These are phyloP conservation scores for Sardina pilchardus DNA, from an alignment of 2,113 vertebrate genomes.

Conservation along the genomic window DNA sequence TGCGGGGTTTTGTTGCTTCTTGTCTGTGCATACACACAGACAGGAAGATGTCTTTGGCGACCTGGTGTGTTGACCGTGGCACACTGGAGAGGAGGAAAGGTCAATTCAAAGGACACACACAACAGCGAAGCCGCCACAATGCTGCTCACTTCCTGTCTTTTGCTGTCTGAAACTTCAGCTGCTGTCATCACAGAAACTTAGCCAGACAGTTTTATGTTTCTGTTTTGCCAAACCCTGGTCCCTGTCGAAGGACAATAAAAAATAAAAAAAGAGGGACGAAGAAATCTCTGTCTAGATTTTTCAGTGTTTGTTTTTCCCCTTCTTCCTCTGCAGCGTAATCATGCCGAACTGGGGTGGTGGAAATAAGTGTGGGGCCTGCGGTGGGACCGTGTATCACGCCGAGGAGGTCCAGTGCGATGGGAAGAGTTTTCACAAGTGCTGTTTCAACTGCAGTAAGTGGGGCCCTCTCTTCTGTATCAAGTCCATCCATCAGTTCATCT, in stretches of 20 bases:
- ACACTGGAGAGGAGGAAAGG: neutral
- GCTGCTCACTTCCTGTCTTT: neutral
- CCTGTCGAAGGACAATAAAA: neutral
- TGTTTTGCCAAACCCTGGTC: neutral
- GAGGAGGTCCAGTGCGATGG: constrained; percentile 96
- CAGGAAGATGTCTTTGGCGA: neutral
- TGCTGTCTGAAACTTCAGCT: neutral
- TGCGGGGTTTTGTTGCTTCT: neutral
- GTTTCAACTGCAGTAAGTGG: constrained; percentile 94
- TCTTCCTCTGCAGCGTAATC: constrained; percentile 47
- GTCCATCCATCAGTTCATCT: neutral
- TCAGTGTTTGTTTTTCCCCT: neutral
- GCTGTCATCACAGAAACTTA: neutral
- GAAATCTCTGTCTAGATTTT: neutral
- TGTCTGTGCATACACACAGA: neutral
- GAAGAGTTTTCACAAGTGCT: constrained; percentile 89
- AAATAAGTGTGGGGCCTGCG: constrained; percentile 85
- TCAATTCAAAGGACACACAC: neutral
- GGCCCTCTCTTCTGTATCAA: neutral
- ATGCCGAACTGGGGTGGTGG: constrained; percentile 97
- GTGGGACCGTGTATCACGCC: constrained; percentile 85
- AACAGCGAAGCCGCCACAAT: neutral
- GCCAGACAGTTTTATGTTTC: neutral
- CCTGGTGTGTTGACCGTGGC: neutral
- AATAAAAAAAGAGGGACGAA: neutral